A percentile compares a stretch with the other conserved stretches of the same genome.
Conservation (phyloP, 2,888 invertebrate genomes). For the Drosophila falleni region DNA sequence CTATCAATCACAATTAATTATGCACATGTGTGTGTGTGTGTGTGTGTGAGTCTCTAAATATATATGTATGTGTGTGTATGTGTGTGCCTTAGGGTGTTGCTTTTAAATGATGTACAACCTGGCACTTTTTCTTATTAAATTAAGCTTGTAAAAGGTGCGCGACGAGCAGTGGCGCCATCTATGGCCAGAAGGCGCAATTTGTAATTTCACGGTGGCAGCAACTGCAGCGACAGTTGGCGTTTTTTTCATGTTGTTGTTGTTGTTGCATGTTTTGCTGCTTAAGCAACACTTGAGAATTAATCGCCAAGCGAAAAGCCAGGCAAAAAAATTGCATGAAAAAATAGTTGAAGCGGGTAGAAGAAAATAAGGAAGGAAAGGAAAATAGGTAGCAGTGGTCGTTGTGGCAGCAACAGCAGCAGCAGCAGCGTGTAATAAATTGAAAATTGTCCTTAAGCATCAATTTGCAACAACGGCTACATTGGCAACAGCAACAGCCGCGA, state of each 20-base stretch:
- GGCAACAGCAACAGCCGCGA: slow-evolving; percentile 53
- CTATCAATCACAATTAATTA: slow-evolving; percentile 84
- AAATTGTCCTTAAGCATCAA: slow-evolving; percentile 84
- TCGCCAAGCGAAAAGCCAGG: slow-evolving; percentile 35
- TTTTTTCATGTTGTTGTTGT: slow-evolving; percentile 14
- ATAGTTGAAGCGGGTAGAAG: slow-evolving; percentile 32
- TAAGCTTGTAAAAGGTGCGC: slow-evolving; percentile 67
- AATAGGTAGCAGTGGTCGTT: slow-evolving; percentile 13
- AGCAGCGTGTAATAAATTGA: slow-evolving; percentile 80
- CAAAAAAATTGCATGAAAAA: slow-evolving; percentile 55
- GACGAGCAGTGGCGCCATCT: slow-evolving; percentile 40
- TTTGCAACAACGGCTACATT: slow-evolving; percentile 71
- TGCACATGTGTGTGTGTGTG: slow-evolving; percentile 33
- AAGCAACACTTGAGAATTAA: slow-evolving; percentile 66
- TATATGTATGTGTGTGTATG: slow-evolving; percentile 17
- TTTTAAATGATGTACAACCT: slow-evolving; percentile 62
- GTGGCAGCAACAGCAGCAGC: slow-evolving; percentile 5
- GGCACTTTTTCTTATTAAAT: slow-evolving; percentile 76
- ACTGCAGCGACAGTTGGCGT: slow-evolving; percentile 16
- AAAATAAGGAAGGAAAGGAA: not conserved
- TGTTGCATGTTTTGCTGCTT: slow-evolving; percentile 54
- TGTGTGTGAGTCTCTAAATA: slow-evolving; percentile 15
- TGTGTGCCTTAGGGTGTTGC: slow-evolving; percentile 15
- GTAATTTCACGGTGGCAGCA: slow-evolving; percentile 70
- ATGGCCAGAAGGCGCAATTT: slow-evolving; percentile 59